These are phyloP conservation scores for Schmidtea mediterranea DNA, from an alignment of 1,140 invertebrate genomes.

Conservation along the genomic window DNA sequence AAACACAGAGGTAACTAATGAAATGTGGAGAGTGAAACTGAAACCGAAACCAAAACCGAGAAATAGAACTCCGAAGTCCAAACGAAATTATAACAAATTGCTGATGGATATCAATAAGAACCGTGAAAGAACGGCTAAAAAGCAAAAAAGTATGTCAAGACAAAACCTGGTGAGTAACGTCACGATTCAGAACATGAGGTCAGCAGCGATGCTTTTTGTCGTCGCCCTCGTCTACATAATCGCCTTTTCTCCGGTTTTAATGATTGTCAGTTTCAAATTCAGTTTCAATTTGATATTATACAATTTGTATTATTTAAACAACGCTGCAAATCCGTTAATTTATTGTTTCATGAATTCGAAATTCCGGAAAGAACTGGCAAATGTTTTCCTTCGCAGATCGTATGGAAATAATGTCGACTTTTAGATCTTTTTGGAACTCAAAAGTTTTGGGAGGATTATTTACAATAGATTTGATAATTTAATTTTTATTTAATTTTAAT, in stretches of 20 bases:
- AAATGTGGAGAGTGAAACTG: too few relatives aligned
- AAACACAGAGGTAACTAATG: too few relatives aligned
- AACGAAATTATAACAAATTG: too few relatives aligned
- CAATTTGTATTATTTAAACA: constrained; percentile 18
- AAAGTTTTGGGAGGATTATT: too few relatives aligned
- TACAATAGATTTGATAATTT: too few relatives aligned
- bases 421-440: too few relatives aligned
- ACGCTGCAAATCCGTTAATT: constrained; percentile 18
- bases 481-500: too few relatives aligned
- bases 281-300: constrained; percentile 16
- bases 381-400: constrained; percentile 13
- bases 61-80: too few relatives aligned
- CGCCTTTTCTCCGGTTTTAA: constrained; percentile 17
- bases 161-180: neutral
- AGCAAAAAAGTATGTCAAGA: too few relatives aligned
- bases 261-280: constrained; percentile 14
- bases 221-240: constrained; percentile 19
- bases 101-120: too few relatives aligned
- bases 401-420: neutral
- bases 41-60: too few relatives aligned
- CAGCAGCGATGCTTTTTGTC: constrained; percentile 19
- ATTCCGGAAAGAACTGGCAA: constrained; percentile 17
- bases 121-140: too few relatives aligned
- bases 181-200: constrained; percentile 16
- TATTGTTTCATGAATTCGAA: constrained; percentile 22